phyloP scores from a whole-genome alignment of 2,888 invertebrate species.

The Eilema depressum region DNA sequence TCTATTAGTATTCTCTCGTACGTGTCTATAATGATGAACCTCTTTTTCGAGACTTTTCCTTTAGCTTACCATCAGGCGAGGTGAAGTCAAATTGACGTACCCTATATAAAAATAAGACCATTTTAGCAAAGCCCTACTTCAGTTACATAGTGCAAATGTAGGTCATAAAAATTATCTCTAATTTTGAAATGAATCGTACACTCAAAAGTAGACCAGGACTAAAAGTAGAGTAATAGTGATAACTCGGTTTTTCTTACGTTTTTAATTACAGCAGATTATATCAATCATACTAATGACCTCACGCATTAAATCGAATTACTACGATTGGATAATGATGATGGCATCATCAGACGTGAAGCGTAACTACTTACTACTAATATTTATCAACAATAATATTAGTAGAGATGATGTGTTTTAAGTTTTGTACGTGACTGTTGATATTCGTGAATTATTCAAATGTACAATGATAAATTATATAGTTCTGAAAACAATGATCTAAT shows the following conservation, averaged over 20 bases:
- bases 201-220: neutral
- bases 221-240: neutral
- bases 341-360: too few relatives aligned
- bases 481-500: too few relatives aligned
- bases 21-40: too few relatives aligned
- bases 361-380: neutral
- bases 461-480: too few relatives aligned
- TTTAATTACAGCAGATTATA: neutral
- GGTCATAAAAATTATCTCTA: neutral
- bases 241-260: neutral
- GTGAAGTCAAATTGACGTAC: too few relatives aligned
- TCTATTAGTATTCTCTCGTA: neutral
- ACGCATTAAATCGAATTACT: neutral
- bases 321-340: neutral
- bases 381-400: neutral
- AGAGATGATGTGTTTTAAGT: neutral
- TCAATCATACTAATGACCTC: neutral
- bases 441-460: neutral
- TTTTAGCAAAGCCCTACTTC: neutral
- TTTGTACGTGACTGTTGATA: neutral
- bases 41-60: too few relatives aligned
- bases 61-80: too few relatives aligned
- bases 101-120: too few relatives aligned
- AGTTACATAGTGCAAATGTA: neutral
- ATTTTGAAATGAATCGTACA: neutral